phyloP scores from a whole-genome alignment of 2,797 vertebrate species.

The Brachymystax lenok region DNA sequence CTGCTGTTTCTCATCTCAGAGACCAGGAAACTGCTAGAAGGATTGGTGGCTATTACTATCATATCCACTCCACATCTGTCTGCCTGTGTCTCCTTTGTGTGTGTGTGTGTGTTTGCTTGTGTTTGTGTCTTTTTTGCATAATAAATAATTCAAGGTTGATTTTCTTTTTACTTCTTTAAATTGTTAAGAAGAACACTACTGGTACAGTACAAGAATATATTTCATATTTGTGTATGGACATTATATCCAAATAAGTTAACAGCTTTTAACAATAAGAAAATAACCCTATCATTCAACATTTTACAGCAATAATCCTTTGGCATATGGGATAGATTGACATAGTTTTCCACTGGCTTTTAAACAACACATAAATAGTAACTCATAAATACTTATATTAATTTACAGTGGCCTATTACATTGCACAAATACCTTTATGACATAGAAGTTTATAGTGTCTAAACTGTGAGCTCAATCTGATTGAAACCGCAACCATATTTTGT shows the following conservation, averaged over 20 bases:
- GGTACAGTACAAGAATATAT: background rate
- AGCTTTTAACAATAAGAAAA: slow-evolving; percentile 8
- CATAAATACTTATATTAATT: slow-evolving; percentile 22
- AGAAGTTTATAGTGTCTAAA: background rate
- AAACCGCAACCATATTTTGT: background rate
- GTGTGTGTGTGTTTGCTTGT: background rate
- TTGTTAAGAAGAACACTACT: background rate
- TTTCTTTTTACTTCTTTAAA: background rate
- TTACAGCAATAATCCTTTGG: background rate
- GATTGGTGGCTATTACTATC: background rate
- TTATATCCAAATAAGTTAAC: slow-evolving; percentile 55
- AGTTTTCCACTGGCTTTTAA: slow-evolving; percentile 5
- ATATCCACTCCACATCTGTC: slow-evolving; percentile 33
- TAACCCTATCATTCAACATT: background rate
- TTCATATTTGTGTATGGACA: background rate
- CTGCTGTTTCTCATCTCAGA: background rate
- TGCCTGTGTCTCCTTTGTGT: background rate
- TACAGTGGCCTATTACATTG: slow-evolving; percentile 3
- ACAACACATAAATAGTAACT: slow-evolving; percentile 23
- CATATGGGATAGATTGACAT: background rate
- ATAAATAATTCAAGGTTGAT: background rate
- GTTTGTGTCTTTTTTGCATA: background rate
- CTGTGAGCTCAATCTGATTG: background rate
- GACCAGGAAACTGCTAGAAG: slow-evolving; percentile 10
- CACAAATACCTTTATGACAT: slow-evolving; percentile 33